A percentile compares a stretch with the other conserved stretches of the same genome.
phyloP scores from a whole-genome alignment of 2,113 vertebrate species.

The Cettia cetti region DNA sequence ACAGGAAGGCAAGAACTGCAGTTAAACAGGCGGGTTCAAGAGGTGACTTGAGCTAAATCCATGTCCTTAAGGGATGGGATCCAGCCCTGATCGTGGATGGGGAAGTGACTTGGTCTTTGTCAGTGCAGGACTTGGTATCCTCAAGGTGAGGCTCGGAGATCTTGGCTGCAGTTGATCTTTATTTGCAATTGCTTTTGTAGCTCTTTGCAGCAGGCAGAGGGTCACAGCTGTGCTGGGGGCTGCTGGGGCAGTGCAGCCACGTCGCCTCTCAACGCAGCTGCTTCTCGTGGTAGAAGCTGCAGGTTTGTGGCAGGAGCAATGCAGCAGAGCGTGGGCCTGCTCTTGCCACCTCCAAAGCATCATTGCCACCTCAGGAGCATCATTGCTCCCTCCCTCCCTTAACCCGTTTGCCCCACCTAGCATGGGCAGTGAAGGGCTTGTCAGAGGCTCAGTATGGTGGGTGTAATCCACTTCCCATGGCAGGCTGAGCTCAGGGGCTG shows the following conservation, averaged over 20 bases:
- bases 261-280: accelerated
- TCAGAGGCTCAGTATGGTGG: not conserved
- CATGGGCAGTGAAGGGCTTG: accelerated
- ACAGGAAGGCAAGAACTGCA: conserved; percentile 41
- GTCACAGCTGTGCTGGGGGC: not conserved
- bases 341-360: not conserved
- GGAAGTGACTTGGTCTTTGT: not conserved
- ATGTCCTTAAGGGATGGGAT: not conserved
- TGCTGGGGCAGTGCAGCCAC: not conserved
- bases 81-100: not conserved
- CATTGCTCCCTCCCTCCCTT: not conserved
- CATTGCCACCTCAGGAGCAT: not conserved
- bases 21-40: not conserved
- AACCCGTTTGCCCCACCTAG: accelerated
- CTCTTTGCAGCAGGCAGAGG: not conserved
- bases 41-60: not conserved
- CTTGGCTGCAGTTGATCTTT: not conserved
- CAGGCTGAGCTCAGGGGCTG: not conserved
- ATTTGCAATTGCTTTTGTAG: not conserved
- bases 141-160: not conserved
- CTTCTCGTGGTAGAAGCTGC: not conserved
- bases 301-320: accelerated
- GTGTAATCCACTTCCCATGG: not conserved
- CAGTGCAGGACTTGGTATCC: not conserved
- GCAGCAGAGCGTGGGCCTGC: not conserved